Evolutionary conservation across 2,797 vertebrate species (phyloP).

Genomic region (Propithecus deckenii): DNA sequence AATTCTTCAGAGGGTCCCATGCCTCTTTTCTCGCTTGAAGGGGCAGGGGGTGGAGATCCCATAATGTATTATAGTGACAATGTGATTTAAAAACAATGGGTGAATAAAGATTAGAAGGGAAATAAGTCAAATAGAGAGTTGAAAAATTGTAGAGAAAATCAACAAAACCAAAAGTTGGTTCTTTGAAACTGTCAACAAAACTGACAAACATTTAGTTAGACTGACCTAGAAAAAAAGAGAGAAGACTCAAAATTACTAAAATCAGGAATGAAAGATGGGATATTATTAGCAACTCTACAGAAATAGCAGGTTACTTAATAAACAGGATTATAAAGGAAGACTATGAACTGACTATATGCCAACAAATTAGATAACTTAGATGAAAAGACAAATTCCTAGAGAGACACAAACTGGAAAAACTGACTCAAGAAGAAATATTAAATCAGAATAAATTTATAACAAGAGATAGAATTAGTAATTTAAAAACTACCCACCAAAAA

Average conservation of each 20-base stretch:
- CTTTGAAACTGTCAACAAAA: conserved; percentile 4
- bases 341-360: not conserved
- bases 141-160: not conserved
- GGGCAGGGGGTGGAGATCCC: not conserved
- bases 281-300: not conserved
- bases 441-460: not conserved
- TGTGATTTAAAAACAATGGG: not conserved
- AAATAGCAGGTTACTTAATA: not conserved
- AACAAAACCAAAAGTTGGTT: not conserved
- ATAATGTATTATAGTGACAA: not conserved
- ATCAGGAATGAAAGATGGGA: not conserved
- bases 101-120: not conserved
- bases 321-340: not conserved
- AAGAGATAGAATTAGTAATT: not conserved
- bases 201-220: not conserved
- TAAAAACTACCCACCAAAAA: not conserved
- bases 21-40: not conserved
- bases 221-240: not conserved
- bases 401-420: not conserved
- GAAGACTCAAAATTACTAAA: not conserved
- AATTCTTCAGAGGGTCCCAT: not conserved
- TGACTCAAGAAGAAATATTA: not conserved
- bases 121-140: not conserved
- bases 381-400: not conserved
- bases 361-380: not conserved